Evolutionary conservation across 64 coral and sea anemone genomes (phyloP).

Genomic region (Pocillopora damicornis): DNA sequence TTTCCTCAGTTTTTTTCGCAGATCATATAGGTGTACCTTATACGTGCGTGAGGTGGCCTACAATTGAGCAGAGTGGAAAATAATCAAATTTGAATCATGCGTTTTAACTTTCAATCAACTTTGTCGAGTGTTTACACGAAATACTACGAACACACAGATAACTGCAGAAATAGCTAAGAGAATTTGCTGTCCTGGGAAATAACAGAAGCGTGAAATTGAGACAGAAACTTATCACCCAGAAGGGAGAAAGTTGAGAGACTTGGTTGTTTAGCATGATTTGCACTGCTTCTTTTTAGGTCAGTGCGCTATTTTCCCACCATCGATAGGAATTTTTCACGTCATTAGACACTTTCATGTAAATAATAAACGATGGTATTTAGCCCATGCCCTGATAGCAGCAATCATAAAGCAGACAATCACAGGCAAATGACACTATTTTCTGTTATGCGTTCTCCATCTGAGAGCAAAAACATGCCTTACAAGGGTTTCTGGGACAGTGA

Average conservation of each 20-base stretch:
- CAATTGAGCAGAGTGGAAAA: not conserved
- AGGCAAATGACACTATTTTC: not conserved
- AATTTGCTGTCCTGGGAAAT: no score
- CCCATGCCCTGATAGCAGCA: not conserved
- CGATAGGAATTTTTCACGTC: not conserved
- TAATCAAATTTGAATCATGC: not conserved
- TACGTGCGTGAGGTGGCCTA: not conserved
- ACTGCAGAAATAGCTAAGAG: not conserved
- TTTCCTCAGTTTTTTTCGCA: no score
- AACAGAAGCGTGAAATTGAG: no score
- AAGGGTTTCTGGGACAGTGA: not conserved
- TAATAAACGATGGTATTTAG: constrained; percentile 4
- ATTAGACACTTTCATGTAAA: not conserved
- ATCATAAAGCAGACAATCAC: not conserved
- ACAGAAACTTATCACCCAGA: no score
- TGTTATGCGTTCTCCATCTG: not conserved
- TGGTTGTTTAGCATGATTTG: no score
- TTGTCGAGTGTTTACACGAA: not conserved
- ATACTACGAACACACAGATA: not conserved
- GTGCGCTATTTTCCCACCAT: no score
- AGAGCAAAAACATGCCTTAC: not conserved
- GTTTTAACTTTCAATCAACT: not conserved
- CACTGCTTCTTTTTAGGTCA: no score
- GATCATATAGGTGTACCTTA: not conserved
- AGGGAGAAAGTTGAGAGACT: no score